Evolutionary conservation across 2,888 invertebrate genomes (phyloP).

Genomic region (Noctua comes): DNA sequence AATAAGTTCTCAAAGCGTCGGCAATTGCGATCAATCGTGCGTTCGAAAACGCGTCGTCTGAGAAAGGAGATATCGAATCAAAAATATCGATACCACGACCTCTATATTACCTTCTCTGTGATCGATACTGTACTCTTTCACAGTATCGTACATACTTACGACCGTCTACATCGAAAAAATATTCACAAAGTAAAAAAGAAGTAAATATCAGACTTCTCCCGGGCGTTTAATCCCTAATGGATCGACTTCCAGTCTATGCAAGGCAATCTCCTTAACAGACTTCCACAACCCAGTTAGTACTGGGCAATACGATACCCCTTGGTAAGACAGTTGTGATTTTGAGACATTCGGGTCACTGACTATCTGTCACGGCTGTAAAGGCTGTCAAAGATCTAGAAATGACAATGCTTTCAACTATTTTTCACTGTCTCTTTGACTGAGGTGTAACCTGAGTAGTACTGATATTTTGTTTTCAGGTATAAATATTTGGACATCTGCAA

Average conservation of each 20-base stretch:
- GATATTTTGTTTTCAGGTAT: background rate
- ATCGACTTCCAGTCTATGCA: background rate
- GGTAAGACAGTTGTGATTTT: background rate
- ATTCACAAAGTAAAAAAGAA: background rate
- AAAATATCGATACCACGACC: constrained; percentile 12
- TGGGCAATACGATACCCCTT: background rate
- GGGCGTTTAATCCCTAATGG: background rate
- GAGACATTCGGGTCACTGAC: background rate
- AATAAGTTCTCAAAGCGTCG: constrained; percentile 37
- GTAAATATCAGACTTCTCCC: background rate
- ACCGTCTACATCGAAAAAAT: background rate
- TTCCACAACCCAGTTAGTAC: background rate
- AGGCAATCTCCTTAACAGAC: background rate
- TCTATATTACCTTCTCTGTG: background rate
- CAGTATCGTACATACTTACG: background rate
- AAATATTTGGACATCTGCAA: background rate
- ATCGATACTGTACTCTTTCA: background rate
- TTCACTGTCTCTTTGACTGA: background rate
- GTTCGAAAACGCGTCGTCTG: constrained; percentile 15
- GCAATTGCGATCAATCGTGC: constrained; percentile 38
- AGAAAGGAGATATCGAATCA: constrained; percentile 14
- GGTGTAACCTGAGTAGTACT: background rate
- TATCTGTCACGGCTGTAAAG: background rate
- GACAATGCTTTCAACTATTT: background rate
- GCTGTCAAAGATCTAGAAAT: background rate